Evolutionary conservation across 2,888 invertebrate species (phyloP).

Genomic region (Philonicus albiceps): DNA sequence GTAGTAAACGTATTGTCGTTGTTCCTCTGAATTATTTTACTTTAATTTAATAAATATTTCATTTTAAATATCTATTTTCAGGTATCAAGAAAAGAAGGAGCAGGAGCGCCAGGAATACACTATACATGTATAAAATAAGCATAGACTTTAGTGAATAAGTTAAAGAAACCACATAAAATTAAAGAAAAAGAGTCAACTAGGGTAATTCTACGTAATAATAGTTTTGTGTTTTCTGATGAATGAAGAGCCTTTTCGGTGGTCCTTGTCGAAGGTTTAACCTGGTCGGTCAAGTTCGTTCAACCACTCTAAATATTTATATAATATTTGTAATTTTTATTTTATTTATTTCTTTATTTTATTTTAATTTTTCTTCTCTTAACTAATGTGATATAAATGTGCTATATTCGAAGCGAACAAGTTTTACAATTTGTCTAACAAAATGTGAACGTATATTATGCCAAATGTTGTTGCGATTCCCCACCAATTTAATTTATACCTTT

Average conservation of each 20-base stretch:
- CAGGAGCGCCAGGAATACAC: conserved; percentile 78
- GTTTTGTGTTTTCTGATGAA: background rate
- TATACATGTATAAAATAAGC: conserved; percentile 69
- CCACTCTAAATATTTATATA: background rate
- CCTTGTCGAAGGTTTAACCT: background rate
- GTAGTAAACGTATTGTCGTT: too few species aligned
- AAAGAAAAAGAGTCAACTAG: background rate
- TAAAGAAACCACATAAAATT: background rate
- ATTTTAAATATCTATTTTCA: conserved; percentile 54
- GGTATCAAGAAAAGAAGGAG: conserved; percentile 77
- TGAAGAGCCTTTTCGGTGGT: background rate
- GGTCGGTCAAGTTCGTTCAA: background rate
- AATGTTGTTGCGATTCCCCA: conserved; percentile 8
- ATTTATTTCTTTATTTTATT: too few species aligned
- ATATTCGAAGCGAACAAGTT: background rate
- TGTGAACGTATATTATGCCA: conserved; percentile 6
- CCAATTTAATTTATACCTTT: background rate
- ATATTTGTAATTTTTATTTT: background rate
- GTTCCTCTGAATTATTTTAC: background rate
- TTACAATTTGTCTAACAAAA: conserved; percentile 14
- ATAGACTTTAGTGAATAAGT: conserved; percentile 8
- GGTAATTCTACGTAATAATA: background rate
- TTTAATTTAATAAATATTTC: background rate
- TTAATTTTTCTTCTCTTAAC: conserved; percentile 4
- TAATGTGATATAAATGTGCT: conserved; percentile 35